These are phyloP conservation scores for Phallusia fumigata DNA, from an alignment of 23 tunicate genomes.

Conservation along the genomic window DNA sequence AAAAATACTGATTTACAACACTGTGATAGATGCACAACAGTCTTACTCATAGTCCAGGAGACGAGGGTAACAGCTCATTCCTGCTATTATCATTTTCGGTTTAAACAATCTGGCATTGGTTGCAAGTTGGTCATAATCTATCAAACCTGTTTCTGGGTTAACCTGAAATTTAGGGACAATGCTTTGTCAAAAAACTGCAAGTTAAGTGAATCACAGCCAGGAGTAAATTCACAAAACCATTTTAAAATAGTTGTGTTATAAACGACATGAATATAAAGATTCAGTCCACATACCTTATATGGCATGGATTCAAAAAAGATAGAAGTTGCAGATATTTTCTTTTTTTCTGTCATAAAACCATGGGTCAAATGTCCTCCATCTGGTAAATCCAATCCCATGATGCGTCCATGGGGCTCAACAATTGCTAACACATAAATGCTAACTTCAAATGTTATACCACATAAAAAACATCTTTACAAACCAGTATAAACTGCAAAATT, in stretches of 20 bases:
- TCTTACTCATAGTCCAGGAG: constrained; percentile 91
- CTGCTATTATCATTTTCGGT: constrained; percentile 95
- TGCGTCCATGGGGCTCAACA: constrained; percentile 95
- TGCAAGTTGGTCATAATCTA: constrained; percentile 92
- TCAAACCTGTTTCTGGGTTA: constrained; percentile 78
- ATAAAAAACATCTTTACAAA: neutral
- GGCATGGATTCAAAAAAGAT: constrained; percentile 99
- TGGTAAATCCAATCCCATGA: constrained; percentile 98
- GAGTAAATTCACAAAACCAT: too few relatives aligned
- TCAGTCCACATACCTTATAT: constrained; percentile 56
- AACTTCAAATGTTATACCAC: neutral
- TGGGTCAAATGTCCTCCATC: constrained; percentile 99
- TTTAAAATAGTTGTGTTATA: too few relatives aligned
- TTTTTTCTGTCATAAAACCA: constrained; percentile 95
- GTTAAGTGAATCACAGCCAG: neutral
- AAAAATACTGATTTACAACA: too few relatives aligned
- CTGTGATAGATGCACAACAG: too few relatives aligned
- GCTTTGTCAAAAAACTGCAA: neutral
- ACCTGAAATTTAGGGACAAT: constrained; percentile 31
- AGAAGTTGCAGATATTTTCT: constrained; percentile 96
- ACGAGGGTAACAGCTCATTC: constrained; percentile 95
- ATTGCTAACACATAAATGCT: constrained; percentile 45
- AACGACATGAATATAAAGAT: too few relatives aligned
- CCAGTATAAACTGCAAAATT: constrained; percentile 99
- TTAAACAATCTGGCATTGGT: constrained; percentile 87